Conservation (phyloP, 2,797 vertebrate genomes). For the Pitangus sulphuratus region DNA sequence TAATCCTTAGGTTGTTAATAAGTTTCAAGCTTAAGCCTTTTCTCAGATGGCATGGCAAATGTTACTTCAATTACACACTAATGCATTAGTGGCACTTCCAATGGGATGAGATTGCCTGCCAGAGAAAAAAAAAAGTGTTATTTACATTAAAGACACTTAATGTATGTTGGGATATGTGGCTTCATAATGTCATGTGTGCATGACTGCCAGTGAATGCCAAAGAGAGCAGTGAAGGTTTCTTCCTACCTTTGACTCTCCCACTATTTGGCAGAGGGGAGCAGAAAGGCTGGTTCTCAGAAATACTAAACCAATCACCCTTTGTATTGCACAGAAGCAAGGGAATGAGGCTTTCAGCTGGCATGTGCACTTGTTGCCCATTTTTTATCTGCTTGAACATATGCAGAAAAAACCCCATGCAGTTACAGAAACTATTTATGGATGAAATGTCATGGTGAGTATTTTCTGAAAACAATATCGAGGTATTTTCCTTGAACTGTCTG, state of each 20-base stretch:
- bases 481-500: neutral
- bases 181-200: neutral
- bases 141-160: conserved; percentile 24
- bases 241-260: neutral
- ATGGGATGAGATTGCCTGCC: neutral
- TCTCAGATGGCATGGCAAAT: neutral
- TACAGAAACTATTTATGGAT: neutral
- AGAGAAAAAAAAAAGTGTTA: neutral
- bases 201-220: neutral
- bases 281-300: neutral
- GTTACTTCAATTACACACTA: neutral
- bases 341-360: neutral
- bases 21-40: neutral
- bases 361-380: neutral
- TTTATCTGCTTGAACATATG: neutral
- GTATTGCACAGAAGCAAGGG: neutral
- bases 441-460: neutral
- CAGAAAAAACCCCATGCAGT: neutral
- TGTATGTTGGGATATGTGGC: neutral
- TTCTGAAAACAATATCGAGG: neutral
- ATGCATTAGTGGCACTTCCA: neutral
- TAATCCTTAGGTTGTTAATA: neutral
- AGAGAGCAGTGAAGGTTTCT: neutral
- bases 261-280: neutral
- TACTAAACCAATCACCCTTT: neutral